Conservation (phyloP, 1,140 invertebrate species). For the Drosophila pallidifrons region DNA sequence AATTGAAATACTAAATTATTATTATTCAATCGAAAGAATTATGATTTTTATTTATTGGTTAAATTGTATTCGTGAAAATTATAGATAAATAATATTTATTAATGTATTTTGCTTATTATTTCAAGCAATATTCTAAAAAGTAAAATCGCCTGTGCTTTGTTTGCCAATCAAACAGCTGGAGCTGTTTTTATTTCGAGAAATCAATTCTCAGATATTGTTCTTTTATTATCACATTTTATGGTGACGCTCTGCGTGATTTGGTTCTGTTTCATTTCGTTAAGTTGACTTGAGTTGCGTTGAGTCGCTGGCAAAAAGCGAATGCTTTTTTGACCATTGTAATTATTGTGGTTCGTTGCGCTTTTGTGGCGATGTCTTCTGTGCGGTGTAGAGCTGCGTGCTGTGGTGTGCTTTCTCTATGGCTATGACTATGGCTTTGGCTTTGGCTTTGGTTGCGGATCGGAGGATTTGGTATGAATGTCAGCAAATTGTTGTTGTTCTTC, state of each 20-base stretch:
- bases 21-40: no score
- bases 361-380: constrained; percentile 37
- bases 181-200: neutral
- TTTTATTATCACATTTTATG: constrained; percentile 17
- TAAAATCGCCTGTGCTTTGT: no score
- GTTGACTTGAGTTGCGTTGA: neutral
- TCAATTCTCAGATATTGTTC: constrained; percentile 4
- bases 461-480: constrained; percentile 62
- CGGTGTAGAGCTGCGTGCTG: neutral
- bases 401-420: constrained; percentile 35
- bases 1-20: no score
- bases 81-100: no score
- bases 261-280: constrained; percentile 41
- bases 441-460: constrained; percentile 10
- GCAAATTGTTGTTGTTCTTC: constrained; percentile 49
- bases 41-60: no score
- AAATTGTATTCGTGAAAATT: no score
- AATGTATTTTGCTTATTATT: no score
- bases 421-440: constrained; percentile 3
- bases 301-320: constrained; percentile 18
- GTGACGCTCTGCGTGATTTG: constrained; percentile 33
- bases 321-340: constrained; percentile 49
- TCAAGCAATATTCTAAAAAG: no score
- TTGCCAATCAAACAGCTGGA: neutral
- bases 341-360: constrained; percentile 49